phyloP scores from a whole-genome alignment of 2,888 invertebrate genomes.

The Ophonus ardosiacus region DNA sequence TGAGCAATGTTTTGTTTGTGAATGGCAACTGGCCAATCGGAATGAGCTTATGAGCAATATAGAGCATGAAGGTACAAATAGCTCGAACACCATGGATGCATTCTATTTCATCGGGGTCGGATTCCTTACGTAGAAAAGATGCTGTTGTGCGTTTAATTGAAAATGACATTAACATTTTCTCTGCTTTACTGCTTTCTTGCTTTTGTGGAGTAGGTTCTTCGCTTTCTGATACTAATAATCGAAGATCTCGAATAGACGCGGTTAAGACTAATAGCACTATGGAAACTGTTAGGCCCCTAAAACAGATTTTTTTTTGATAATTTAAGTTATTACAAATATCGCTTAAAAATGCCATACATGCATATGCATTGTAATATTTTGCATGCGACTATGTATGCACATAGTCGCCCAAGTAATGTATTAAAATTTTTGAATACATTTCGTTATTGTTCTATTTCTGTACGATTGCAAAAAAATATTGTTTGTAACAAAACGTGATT shows the following conservation, averaged over 20 bases:
- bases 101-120: constrained; percentile 79
- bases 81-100: constrained; percentile 85
- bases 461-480: no score
- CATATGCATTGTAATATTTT: no score
- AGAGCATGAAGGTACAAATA: constrained; percentile 80
- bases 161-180: constrained; percentile 77
- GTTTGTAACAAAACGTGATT: no score
- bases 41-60: constrained; percentile 83
- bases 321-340: no score
- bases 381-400: no score
- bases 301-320: constrained; percentile 48
- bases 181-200: constrained; percentile 67
- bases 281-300: constrained; percentile 75
- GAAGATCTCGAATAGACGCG: constrained; percentile 76
- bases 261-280: constrained; percentile 74
- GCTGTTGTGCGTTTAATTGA: constrained; percentile 81
- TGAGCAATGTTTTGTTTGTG: constrained; percentile 80
- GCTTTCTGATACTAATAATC: constrained; percentile 64
- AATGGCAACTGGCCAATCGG: constrained; percentile 81
- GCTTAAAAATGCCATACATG: no score
- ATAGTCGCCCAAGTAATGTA: no score
- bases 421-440: no score
- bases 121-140: constrained; percentile 78
- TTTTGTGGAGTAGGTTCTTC: constrained; percentile 67
- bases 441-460: no score